These are phyloP conservation scores for Silvanus unidentatus DNA, from an alignment of 2,888 invertebrate species.

Conservation along the genomic window DNA sequence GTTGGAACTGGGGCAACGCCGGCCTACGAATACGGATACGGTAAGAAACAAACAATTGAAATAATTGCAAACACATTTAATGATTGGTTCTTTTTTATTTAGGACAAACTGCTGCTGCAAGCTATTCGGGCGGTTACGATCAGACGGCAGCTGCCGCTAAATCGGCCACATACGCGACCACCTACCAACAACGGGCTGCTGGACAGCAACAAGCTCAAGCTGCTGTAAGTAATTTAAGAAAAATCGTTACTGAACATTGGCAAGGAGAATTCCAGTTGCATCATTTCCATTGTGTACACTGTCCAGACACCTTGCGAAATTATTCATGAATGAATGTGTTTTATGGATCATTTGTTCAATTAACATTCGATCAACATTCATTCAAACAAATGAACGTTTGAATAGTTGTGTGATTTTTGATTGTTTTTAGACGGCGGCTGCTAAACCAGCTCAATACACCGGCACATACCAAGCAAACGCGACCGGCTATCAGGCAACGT, in stretches of 20 bases:
- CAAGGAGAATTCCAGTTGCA: constrained; percentile 21
- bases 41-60: constrained; percentile 36
- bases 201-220: constrained; percentile 43
- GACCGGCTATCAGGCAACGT: constrained; percentile 48
- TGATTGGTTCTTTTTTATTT: constrained; percentile 26
- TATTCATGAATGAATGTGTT: constrained; percentile 5
- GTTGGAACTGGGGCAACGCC: constrained; percentile 52
- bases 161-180: constrained; percentile 65
- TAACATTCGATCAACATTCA: too few species aligned
- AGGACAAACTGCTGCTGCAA: constrained; percentile 59
- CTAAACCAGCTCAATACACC: constrained; percentile 55
- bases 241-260: neutral
- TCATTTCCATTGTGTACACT: constrained; percentile 12
- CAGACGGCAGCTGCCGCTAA: constrained; percentile 55
- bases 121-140: constrained; percentile 58
- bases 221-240: constrained; percentile 35
- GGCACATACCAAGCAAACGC: constrained; percentile 55
- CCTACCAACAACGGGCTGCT: constrained; percentile 57
- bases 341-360: neutral
- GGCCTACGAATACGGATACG: constrained; percentile 66
- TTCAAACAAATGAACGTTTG: too few species aligned
- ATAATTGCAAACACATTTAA: neutral
- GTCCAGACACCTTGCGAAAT: constrained; percentile 25
- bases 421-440: constrained; percentile 41
- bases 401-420: neutral